These are phyloP conservation scores for Embidobia sp. DNA, from an alignment of 2,888 invertebrate genomes.

Conservation along the genomic window DNA sequence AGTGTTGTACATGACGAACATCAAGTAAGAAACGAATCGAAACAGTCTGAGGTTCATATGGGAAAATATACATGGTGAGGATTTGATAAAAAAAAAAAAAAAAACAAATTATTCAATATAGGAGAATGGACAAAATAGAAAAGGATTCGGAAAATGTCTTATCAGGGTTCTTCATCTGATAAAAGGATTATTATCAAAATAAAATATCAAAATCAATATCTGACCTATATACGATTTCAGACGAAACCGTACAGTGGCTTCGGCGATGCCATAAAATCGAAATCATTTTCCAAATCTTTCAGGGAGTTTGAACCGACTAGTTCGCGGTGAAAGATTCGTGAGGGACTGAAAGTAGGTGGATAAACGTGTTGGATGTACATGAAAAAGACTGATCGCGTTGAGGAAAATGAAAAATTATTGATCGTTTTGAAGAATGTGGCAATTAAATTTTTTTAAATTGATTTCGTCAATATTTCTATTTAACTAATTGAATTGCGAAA, in stretches of 20 bases:
- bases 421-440: too few species aligned
- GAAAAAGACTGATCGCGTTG: too few species aligned
- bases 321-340: slow-evolving; percentile 1
- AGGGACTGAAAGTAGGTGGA: neutral
- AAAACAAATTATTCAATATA: too few species aligned
- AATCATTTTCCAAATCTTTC: slow-evolving; percentile 21
- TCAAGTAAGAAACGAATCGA: too few species aligned
- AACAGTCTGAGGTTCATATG: too few species aligned
- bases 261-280: neutral
- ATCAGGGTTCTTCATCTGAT: neutral
- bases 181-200: neutral
- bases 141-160: neutral
- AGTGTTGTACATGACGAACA: too few species aligned
- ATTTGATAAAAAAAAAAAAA: too few species aligned
- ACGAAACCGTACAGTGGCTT: neutral
- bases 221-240: slow-evolving; percentile 13
- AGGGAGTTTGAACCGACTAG: slow-evolving; percentile 7
- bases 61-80: too few species aligned
- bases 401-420: too few species aligned
- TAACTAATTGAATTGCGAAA: slow-evolving; percentile 23
- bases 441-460: too few species aligned
- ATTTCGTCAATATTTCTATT: too few species aligned
- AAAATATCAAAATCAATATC: slow-evolving; percentile 17
- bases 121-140: too few species aligned
- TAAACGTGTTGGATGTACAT: neutral